Conservation (phyloP, 23 tunicate species). For the Halocynthia roretzi region DNA sequence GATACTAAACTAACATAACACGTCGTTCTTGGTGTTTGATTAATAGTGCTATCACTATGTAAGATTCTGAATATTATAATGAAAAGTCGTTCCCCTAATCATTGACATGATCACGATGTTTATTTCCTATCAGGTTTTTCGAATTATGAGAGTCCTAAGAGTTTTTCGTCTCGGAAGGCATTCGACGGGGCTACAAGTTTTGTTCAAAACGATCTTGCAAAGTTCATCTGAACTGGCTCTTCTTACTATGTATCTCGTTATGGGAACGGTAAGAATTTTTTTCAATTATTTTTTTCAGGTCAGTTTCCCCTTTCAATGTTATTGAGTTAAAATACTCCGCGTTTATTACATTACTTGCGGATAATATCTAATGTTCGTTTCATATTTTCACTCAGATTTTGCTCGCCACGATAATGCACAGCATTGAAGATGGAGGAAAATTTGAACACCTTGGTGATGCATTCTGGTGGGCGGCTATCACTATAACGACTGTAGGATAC, state of each 20-base stretch:
- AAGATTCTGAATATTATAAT: no score
- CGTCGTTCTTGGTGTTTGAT: no score
- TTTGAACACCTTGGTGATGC: slow-evolving; percentile 46
- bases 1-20: no score
- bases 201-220: slow-evolving; percentile 30
- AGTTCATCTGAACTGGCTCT: slow-evolving; percentile 47
- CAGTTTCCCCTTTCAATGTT: neutral
- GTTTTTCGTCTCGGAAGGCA: slow-evolving; percentile 60
- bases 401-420: slow-evolving; percentile 23
- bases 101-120: no score
- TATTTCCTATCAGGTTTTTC: slow-evolving; percentile 24
- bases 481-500: slow-evolving; percentile 62
- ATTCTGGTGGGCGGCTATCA: slow-evolving; percentile 56
- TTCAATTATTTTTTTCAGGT: neutral
- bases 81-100: no score
- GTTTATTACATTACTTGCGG: no score
- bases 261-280: slow-evolving; percentile 42
- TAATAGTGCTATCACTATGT: no score
- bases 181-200: slow-evolving; percentile 52
- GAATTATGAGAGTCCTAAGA: slow-evolving; percentile 42
- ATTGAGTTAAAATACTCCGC: no score
- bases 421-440: slow-evolving; percentile 18
- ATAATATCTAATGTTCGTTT: neutral
- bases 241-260: slow-evolving; percentile 37
- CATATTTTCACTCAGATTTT: slow-evolving; percentile 22